Percentiles rank a stretch among this genome's conserved stretches.
Conservation (phyloP, 2,888 invertebrate species). For the Lutraria lutraria region DNA sequence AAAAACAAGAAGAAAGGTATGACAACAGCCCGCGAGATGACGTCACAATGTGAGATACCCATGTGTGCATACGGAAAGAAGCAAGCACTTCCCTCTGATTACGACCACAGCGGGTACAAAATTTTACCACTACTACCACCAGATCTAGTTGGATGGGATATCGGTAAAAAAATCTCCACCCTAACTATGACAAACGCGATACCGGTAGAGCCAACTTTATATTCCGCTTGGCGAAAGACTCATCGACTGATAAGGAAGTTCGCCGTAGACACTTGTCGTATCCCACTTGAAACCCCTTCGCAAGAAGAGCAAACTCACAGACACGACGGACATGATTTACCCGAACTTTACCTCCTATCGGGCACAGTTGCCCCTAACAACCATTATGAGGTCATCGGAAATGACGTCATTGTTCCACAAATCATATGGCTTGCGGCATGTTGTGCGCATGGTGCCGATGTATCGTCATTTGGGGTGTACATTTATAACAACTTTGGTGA, state of each 20-base stretch:
- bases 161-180: slow-evolving; percentile 73
- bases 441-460: slow-evolving; percentile 76
- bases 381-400: slow-evolving; percentile 75
- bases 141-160: slow-evolving; percentile 74
- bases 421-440: slow-evolving; percentile 81
- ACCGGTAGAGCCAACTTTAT: slow-evolving; percentile 77
- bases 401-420: slow-evolving; percentile 80
- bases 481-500: slow-evolving; percentile 75
- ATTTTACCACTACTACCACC: slow-evolving; percentile 78
- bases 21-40: slow-evolving; percentile 60
- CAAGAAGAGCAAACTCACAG: slow-evolving; percentile 44
- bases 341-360: slow-evolving; percentile 70
- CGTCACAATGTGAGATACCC: slow-evolving; percentile 56
- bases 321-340: slow-evolving; percentile 65
- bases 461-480: slow-evolving; percentile 80
- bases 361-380: slow-evolving; percentile 61
- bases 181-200: slow-evolving; percentile 80
- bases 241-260: slow-evolving; percentile 72
- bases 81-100: slow-evolving; percentile 75
- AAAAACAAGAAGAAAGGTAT: slow-evolving; percentile 73
- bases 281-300: slow-evolving; percentile 64
- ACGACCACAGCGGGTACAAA: slow-evolving; percentile 73
- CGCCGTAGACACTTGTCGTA: slow-evolving; percentile 76
- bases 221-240: slow-evolving; percentile 75
- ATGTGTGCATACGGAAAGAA: slow-evolving; percentile 74